Conservation (phyloP, 2,797 vertebrate species). For the Platyrinchus mystaceus region DNA sequence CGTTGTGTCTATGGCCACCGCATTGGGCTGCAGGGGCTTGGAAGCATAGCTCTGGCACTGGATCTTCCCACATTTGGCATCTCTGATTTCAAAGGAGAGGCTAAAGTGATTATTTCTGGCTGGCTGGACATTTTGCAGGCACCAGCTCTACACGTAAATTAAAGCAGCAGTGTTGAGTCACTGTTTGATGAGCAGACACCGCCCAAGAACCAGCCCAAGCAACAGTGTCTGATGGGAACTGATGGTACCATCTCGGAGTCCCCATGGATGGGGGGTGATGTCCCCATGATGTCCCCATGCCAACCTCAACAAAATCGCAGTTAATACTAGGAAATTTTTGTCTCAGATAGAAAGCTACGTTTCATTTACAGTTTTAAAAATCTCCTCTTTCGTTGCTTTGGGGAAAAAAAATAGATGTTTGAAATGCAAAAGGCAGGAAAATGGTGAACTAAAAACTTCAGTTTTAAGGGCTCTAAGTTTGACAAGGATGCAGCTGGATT, state of each 20-base stretch:
- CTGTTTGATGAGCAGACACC: background rate
- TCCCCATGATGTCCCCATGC: background rate
- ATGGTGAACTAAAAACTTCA: background rate
- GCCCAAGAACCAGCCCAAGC: background rate
- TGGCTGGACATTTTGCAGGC: background rate
- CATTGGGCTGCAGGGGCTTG: slow-evolving; percentile 87
- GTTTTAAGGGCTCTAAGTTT: background rate
- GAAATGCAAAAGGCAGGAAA: background rate
- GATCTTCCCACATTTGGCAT: slow-evolving; percentile 96
- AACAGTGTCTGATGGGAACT: background rate
- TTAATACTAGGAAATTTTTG: background rate
- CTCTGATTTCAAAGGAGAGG: slow-evolving; percentile 72
- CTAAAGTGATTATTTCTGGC: background rate
- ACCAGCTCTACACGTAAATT: background rate
- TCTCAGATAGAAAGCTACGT: background rate
- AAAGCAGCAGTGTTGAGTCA: background rate
- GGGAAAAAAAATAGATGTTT: background rate
- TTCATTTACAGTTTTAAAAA: background rate
- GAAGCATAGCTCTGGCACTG: slow-evolving; percentile 87
- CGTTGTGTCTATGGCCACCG: slow-evolving; percentile 90
- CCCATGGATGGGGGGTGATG: background rate
- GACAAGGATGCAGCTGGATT: background rate
- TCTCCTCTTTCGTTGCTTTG: background rate
- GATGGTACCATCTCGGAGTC: background rate
- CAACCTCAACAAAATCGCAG: background rate